Percentiles rank a stretch among this genome's conserved stretches.
These are phyloP conservation scores for Channa maculata DNA, from an alignment of 2,113 vertebrate genomes.

Conservation along the genomic window DNA sequence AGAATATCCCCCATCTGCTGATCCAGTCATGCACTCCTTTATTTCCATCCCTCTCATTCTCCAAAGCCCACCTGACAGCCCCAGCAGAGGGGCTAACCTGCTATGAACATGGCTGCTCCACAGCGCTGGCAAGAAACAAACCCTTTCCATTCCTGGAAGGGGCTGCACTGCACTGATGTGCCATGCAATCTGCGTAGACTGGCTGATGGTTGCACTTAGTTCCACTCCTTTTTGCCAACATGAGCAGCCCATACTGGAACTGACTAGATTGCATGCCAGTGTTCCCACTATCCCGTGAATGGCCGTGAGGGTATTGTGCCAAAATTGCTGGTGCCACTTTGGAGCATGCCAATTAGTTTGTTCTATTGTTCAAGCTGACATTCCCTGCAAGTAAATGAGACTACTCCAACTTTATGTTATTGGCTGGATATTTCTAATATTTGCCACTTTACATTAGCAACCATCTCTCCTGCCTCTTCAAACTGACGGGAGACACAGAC, in stretches of 20 bases:
- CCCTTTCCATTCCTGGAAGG: constrained; percentile 54
- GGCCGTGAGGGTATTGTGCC: constrained; percentile 32
- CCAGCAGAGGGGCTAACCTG: constrained; percentile 66
- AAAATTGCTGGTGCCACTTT: constrained; percentile 46
- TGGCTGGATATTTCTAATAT: constrained; percentile 16
- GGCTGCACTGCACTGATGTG: constrained; percentile 48
- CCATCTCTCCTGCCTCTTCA: not conserved
- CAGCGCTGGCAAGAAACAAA: constrained; percentile 53
- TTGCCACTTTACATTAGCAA: not conserved
- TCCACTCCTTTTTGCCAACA: constrained; percentile 59
- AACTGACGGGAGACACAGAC: constrained; percentile 7
- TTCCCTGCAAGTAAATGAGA: constrained; percentile 14
- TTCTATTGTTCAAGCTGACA: constrained; percentile 42
- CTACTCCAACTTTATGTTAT: not conserved
- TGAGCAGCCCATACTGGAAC: constrained; percentile 49
- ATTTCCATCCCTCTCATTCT: constrained; percentile 63
- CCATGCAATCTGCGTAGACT: constrained; percentile 66
- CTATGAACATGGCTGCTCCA: constrained; percentile 62
- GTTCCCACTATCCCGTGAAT: constrained; percentile 47
- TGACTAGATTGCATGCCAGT: constrained; percentile 59
- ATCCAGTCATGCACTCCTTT: constrained; percentile 73
- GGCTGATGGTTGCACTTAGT: constrained; percentile 61
- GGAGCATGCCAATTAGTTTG: constrained; percentile 46
- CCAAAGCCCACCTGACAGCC: constrained; percentile 67
- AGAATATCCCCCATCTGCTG: constrained; percentile 67